Evolutionary conservation across 1,140 invertebrate species (phyloP).

Genomic region (Lineus longissimus): DNA sequence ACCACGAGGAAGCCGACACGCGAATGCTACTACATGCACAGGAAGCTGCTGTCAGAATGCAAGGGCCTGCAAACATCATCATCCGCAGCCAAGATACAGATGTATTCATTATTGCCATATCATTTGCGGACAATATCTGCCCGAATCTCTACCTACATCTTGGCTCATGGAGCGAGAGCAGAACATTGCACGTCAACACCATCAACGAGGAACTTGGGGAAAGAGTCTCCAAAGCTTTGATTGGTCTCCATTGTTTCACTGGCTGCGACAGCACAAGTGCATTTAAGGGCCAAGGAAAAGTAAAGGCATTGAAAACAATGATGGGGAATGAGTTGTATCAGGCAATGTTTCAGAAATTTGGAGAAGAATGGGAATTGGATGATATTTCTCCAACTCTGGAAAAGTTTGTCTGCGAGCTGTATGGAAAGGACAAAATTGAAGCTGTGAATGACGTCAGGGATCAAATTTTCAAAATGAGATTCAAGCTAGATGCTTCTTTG

Average conservation of each 20-base stretch:
- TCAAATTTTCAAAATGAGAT: too few relatives aligned
- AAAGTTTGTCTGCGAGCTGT: not conserved
- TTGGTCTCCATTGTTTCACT: not conserved
- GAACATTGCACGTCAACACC: not conserved
- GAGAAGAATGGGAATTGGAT: not conserved
- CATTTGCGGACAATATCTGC: not conserved
- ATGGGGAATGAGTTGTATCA: too few relatives aligned
- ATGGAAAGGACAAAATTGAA: not conserved
- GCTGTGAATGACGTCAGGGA: not conserved
- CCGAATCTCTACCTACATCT: not conserved
- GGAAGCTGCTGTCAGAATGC: not conserved
- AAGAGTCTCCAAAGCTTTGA: not conserved
- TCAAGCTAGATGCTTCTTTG: too few relatives aligned
- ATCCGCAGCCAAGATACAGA: not conserved
- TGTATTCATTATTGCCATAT: not conserved
- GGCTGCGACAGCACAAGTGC: not conserved
- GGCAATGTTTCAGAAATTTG: not conserved
- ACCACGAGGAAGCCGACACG: slow-evolving; percentile 8
- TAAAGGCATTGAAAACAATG: not conserved
- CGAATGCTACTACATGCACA: not conserved
- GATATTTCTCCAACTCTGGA: not conserved
- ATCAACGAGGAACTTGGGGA: not conserved
- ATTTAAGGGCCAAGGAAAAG: slow-evolving; percentile 1
- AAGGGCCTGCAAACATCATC: not conserved
- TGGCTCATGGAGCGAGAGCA: not conserved